Evolutionary conservation across 2,113 vertebrate species (phyloP).

Genomic region (human (Homo sapiens)): DNA sequence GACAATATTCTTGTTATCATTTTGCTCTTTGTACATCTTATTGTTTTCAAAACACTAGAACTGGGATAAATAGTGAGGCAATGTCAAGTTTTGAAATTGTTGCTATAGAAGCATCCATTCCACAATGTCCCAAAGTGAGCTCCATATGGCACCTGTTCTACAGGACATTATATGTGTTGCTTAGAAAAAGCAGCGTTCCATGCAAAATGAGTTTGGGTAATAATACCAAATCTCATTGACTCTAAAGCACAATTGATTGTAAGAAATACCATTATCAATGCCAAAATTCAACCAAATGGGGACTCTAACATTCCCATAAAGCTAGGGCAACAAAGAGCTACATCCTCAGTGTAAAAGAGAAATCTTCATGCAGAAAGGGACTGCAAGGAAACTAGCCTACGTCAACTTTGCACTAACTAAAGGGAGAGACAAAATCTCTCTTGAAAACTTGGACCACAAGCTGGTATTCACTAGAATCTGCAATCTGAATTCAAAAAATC

Average conservation of each 20-base stretch:
- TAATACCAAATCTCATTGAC: not conserved
- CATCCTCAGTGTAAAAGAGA: not conserved
- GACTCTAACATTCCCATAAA: not conserved
- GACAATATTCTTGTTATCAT: constrained; percentile 23
- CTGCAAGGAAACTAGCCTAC: not conserved
- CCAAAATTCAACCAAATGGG: not conserved
- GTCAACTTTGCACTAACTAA: not conserved
- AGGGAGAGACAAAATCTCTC: not conserved
- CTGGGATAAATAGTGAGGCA: not conserved
- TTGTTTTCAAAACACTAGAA: not conserved
- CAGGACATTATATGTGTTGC: not conserved
- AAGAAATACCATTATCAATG: not conserved
- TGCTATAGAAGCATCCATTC: not conserved
- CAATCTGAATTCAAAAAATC: not conserved
- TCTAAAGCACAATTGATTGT: not conserved
- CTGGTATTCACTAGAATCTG: not conserved
- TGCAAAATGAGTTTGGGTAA: not conserved
- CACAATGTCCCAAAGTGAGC: not conserved
- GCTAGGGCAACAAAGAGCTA: not conserved
- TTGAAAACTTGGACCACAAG: not conserved
- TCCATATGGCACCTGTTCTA: not conserved
- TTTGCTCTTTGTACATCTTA: not conserved
- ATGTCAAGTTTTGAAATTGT: constrained; percentile 8
- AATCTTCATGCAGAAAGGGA: not conserved
- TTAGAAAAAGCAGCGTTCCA: not conserved